Base-by-base conservation (phyloP, 2,797 vertebrate genomes). In the Sebastes nivosus region DNA sequence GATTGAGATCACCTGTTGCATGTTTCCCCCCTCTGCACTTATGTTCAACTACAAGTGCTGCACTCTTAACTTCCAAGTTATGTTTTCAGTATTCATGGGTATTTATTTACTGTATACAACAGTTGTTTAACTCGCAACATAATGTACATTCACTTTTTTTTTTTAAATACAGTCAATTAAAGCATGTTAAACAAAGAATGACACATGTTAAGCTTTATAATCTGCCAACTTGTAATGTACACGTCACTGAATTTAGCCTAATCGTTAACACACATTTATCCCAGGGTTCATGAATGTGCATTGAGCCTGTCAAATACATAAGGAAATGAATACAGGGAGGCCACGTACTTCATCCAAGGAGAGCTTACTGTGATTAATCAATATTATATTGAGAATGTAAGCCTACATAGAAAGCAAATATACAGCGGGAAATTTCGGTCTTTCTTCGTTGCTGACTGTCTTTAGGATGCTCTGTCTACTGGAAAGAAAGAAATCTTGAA, bases 1-100 rank as follows among this genome's bases (percentile, higher is more conserved):
- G 89, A 58, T 24, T 69, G 8, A 70, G 77, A 73, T 82, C 6
- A 88, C 14, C 22, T 78, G 38, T 81, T 78, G 66, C 63, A 69
- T 10, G 6, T 60, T n/a, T 54, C 16, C 18, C 14, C 1, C 2
- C 2, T 60, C 16, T 50, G 20, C 2, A 46, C 13, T 25, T 13
- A 2, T 12, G 7, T 16, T 72, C 8, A 61, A 6, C 5, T 34
- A 12, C 30, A 38, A 54, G 20, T 34, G 36, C 36, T 38, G 36
- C 0, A 12, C 5, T 20, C 1, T n/a, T 63, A 52, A 57, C 8
- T 20, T 32, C 1, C 2, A 25, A n/a, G 1, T 46, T 13, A 32
- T 73, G 6, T 71, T 12, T 20, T 57, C 12, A 34, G 59, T 29
- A 50, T 60, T 12, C 8, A 9, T 18, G n/a, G 13, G 16, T 16